These are phyloP conservation scores for Aporophyla lueneburgensis DNA, from an alignment of 2,888 invertebrate genomes.

Conservation along the genomic window DNA sequence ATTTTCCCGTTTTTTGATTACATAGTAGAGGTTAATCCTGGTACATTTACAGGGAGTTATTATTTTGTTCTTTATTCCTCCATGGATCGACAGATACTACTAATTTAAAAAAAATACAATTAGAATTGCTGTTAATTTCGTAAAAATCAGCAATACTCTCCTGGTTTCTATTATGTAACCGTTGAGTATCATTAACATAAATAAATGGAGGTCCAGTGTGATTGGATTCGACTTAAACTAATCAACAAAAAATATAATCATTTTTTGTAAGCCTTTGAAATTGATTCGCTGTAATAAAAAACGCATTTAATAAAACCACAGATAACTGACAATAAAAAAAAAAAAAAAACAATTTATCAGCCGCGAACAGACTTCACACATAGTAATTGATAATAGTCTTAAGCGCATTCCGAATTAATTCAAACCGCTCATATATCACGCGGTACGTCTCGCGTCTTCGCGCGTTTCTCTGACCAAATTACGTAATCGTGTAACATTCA, in stretches of 20 bases:
- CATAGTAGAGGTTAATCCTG: neutral
- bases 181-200: neutral
- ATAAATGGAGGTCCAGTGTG: too few relatives aligned
- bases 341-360: conserved; percentile 20
- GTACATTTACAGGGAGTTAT: neutral
- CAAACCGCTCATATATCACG: conserved; percentile 47
- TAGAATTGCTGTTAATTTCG: too few relatives aligned
- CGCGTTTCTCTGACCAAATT: conserved; percentile 48
- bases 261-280: neutral
- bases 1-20: neutral
- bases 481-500: conserved; percentile 41
- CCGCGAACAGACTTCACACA: conserved; percentile 32
- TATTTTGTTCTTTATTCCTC: neutral
- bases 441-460: conserved; percentile 14
- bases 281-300: neutral
- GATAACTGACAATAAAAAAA: neutral
- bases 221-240: neutral
- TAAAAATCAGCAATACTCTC: neutral
- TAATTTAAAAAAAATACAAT: too few relatives aligned
- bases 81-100: too few relatives aligned
- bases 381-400: conserved; percentile 42
- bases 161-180: neutral
- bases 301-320: neutral
- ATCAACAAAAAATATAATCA: neutral
- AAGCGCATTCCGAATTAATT: conserved; percentile 59